Percentiles rank a stretch among this genome's conserved stretches.
Conservation (phyloP, 1,140 invertebrate genomes). For the Rhopalosiphum padi region DNA sequence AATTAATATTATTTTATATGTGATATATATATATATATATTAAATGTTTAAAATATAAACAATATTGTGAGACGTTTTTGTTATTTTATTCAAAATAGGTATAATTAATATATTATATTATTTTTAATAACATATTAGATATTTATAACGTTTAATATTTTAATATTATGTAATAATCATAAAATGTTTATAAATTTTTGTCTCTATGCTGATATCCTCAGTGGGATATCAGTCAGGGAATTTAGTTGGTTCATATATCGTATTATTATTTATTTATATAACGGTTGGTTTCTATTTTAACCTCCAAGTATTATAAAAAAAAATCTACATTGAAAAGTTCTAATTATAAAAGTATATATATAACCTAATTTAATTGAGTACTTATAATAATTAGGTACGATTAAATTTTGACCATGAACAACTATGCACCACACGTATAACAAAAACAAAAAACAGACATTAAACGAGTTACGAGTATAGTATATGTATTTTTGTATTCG, state of each 20-base stretch:
- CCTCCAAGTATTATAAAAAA: not conserved
- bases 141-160: too few species aligned
- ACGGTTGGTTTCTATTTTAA: not conserved
- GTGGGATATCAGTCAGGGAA: too few species aligned
- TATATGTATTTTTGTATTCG: not conserved
- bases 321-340: not conserved
- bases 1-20: too few species aligned
- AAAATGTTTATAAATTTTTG: too few species aligned
- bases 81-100: not conserved
- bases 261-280: not conserved
- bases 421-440: not conserved
- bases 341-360: not conserved
- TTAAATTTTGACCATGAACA: not conserved
- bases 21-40: too few species aligned
- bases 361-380: not conserved
- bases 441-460: not conserved
- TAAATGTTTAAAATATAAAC: too few species aligned
- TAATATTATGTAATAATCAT: too few species aligned
- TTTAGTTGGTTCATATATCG: not conserved
- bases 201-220: too few species aligned
- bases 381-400: not conserved
- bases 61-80: not conserved
- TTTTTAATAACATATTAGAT: too few species aligned
- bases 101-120: not conserved
- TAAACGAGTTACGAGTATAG: not conserved